Evolutionary conservation across 2,888 invertebrate genomes (phyloP), one percentile per base, ranked within the genome.

Genomic region (Eulithis testata): DNA sequence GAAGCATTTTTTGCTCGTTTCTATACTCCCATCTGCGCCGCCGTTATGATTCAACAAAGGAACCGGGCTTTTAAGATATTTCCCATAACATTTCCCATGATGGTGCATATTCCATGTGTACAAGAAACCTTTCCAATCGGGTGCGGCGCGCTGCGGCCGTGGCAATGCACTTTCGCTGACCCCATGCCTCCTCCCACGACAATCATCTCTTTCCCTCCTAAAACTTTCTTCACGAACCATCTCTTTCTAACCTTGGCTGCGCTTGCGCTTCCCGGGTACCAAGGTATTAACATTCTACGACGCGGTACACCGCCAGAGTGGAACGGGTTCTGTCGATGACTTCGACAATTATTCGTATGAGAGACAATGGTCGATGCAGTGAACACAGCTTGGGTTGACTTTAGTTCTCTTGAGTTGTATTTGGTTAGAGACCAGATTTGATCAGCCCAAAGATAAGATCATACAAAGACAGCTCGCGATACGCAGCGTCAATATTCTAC

Each of bases 151-250:
- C 85, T 80, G 85, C 84, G 84, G 85, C 87, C 90, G 89, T 87
- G 92, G 91, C 92, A 93, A 92, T 92, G 93, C 90, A 93, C 93
- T 93, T 93, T 93, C 91, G 87, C 91, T 92, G 91, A 92, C 91
- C 93, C 89, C 88, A 80, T 87, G 88, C 87, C 88, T 89, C 87
- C 90, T 90, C 89, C 88, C 88, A 89, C 87, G 85, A 79, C 75
- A 71, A 69, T 75, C 78, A 74, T 91, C 92, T 89, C 91, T 72
- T 72, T 91, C 84, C 69, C 86, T 81, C 91, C 68, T 73, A 70
- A 63, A 63, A 82, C 85, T 88, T 88, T 89, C 86, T 85, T 84
- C 80, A 74, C 77, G 69, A 69, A 71, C 74, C 72, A 67, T 89
- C 89, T 85, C 87, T 68, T 76, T 89, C 83, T 76, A 81, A 77